Percentiles rank a stretch among this genome's conserved stretches.
phyloP scores from a whole-genome alignment of 2,113 vertebrate genomes.

The Xerus inauris region DNA sequence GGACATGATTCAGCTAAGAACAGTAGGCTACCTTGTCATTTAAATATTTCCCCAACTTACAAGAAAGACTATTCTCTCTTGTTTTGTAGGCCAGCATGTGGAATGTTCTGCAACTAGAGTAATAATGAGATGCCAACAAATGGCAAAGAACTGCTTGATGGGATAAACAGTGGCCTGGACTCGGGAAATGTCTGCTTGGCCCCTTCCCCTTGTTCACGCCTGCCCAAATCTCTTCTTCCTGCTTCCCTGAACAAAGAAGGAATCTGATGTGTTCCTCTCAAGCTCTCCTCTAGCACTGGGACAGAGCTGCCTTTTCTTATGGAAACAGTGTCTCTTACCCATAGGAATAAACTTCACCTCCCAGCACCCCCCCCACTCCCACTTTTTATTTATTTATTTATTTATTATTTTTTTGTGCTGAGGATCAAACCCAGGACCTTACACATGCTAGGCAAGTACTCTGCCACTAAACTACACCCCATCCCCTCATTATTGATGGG shows the following conservation, averaged over 20 bases:
- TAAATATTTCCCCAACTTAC: neutral
- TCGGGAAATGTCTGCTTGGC: neutral
- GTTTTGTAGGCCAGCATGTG: neutral
- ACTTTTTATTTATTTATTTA: too few species aligned
- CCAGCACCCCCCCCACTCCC: too few species aligned
- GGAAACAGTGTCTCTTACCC: too few species aligned
- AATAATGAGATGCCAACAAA: conserved; percentile 25
- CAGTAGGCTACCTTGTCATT: neutral
- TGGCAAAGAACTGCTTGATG: neutral
- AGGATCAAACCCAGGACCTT: neutral
- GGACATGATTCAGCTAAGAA: neutral
- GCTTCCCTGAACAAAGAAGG: conserved; percentile 6
- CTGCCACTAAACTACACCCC: neutral
- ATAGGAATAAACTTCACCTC: too few species aligned
- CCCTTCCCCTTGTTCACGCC: neutral
- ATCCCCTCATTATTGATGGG: neutral
- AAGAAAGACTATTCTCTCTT: neutral
- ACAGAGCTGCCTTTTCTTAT: neutral
- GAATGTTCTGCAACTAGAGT: neutral
- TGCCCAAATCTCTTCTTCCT: neutral
- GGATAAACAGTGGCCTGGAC: neutral
- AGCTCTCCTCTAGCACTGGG: neutral
- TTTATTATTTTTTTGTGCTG: neutral
- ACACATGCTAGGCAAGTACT: neutral
- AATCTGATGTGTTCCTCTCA: conserved; percentile 8